Percentiles rank a stretch among this genome's conserved stretches.
These are phyloP conservation scores for Megaleporinus macrocephalus DNA, from an alignment of 2,113 vertebrate species.

Conservation along the genomic window DNA sequence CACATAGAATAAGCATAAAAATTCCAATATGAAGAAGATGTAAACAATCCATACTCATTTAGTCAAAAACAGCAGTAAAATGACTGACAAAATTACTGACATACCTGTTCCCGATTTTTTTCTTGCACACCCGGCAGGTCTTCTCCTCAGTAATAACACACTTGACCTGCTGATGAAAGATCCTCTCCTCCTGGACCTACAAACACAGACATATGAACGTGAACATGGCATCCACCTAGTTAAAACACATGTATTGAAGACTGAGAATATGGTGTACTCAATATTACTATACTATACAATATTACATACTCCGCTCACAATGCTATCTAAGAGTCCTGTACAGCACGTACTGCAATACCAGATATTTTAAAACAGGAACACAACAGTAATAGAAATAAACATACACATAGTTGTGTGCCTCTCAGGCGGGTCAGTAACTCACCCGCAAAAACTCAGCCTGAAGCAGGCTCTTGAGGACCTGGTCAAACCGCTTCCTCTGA, in stretches of 20 bases:
- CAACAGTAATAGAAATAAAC: neutral
- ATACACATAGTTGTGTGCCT: neutral
- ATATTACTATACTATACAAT: too few species aligned
- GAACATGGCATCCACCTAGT: too few species aligned
- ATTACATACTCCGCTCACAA: too few species aligned
- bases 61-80: neutral
- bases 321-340: too few species aligned
- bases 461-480: conserved; percentile 97
- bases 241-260: neutral
- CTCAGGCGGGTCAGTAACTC: conserved; percentile 38
- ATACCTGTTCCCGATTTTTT: conserved; percentile 98
- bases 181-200: conserved; percentile 95
- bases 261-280: neutral
- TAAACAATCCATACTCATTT: neutral
- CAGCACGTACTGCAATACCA: too few species aligned
- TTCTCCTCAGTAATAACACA: conserved; percentile 99
- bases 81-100: too few species aligned
- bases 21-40: too few species aligned
- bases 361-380: too few species aligned
- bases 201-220: neutral
- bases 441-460: conserved; percentile 95
- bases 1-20: conserved; percentile 12
- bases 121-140: conserved; percentile 96
- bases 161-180: conserved; percentile 97
- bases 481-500: conserved; percentile 91